phyloP scores from a whole-genome alignment of 2,888 invertebrate genomes.

The Amphimallon solstitiale region DNA sequence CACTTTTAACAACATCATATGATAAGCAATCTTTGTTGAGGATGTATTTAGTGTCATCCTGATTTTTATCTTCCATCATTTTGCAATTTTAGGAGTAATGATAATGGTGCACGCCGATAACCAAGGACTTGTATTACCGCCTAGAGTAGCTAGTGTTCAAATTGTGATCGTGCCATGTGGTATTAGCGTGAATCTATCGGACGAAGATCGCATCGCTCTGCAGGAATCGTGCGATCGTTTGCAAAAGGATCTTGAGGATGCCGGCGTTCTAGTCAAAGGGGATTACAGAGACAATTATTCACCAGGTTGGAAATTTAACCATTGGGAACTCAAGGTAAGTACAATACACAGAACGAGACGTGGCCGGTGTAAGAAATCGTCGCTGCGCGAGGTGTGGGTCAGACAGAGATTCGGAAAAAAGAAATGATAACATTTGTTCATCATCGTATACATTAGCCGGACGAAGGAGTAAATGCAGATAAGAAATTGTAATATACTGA shows the following conservation, averaged over 20 bases:
- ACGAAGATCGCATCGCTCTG: conserved; percentile 76
- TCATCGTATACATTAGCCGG: too few relatives aligned
- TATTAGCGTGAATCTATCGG: conserved; percentile 82
- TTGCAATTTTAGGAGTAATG: conserved; percentile 74
- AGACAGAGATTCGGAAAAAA: too few relatives aligned
- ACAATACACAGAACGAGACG: too few relatives aligned
- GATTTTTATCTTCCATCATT: too few relatives aligned
- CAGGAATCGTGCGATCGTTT: conserved; percentile 76
- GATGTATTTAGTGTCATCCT: too few relatives aligned
- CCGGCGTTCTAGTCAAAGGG: conserved; percentile 79
- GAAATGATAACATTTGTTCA: too few relatives aligned
- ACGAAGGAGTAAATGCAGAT: too few relatives aligned
- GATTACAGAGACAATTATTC: conserved; percentile 96
- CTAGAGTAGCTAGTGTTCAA: conserved; percentile 88
- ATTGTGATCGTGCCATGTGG: conserved; percentile 95
- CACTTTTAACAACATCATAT: too few relatives aligned
- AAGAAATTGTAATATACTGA: too few relatives aligned
- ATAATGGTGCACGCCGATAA: conserved; percentile 96
- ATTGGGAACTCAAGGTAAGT: conserved; percentile 91
- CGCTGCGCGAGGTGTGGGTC: too few relatives aligned
- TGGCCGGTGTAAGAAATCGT: too few relatives aligned
- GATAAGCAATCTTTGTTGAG: too few relatives aligned
- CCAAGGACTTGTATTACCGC: conserved; percentile 94
- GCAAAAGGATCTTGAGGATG: conserved; percentile 70
- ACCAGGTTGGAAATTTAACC: conserved; percentile 99